Base-by-base conservation (phyloP, 2,797 vertebrate species). In the Macropodus opercularis region DNA sequence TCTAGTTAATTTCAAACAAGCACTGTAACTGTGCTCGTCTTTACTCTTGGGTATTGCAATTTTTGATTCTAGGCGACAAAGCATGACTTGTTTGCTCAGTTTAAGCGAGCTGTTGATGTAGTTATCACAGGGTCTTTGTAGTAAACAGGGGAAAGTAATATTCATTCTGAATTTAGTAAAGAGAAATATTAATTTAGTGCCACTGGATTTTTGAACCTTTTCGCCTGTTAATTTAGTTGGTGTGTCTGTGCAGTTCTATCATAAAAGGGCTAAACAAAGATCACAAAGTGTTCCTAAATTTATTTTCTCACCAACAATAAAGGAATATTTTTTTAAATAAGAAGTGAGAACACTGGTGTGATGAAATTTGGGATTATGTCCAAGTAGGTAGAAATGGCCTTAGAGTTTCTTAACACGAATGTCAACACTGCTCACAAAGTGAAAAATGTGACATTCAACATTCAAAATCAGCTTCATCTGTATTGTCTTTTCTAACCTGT, bases 241-340 rank as follows among this genome's bases (percentile, higher is more conserved):
- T 35, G 57, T 74, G 61, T 83, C n/a, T n/a, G n/a, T 72, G 53
- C 53, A 50, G 18, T 69, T 67, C 43, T 41, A 58, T 2, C n/a
- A 71, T 62, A 43, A 78, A 83, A 77, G 82, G 83, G 76, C 85
- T 86, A 49, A 79, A 72, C 42, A 15, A 67, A 62, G 79, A 72
- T 78, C 69, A 72, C 46, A 23, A 53, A 67, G 58, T 85, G 70
- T 71, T 86, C 80, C 80, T 62, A 29, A 69, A 78, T 85, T 84
- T 63, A 75, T 57, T 77, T 85, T 65, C 36, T 75, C 69, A 69
- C 66, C 22, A 53, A 58, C 36, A 29, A 63, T 57, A 48, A 62
- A 66, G 38, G 59, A n/a, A 53, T 64, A 72, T 81, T 77, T 65
- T 75, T 80, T 81, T 63, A 70, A 41, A 22, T 67, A 68, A 49